Percentiles rank a stretch among this genome's conserved stretches.
phyloP scores from a whole-genome alignment of 2,797 vertebrate species.

The Tragelaphus eurycerus region DNA sequence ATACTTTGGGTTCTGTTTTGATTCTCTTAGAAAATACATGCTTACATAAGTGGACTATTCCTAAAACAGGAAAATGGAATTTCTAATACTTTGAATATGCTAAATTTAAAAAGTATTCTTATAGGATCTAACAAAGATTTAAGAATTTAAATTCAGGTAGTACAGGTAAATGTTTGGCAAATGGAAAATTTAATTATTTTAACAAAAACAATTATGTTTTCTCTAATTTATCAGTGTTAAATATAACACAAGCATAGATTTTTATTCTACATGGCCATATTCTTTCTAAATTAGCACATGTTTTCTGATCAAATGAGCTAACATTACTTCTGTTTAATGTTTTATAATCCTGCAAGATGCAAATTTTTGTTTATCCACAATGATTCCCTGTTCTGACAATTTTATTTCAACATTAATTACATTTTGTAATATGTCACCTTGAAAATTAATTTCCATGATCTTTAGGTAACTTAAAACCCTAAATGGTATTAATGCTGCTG shows the following conservation, averaged over 20 bases:
- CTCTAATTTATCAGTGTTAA: conserved; percentile 1
- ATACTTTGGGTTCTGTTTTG: background rate
- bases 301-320: conserved; percentile 18
- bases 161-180: background rate
- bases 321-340: conserved; percentile 10
- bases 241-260: background rate
- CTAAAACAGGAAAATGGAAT: background rate
- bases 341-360: background rate
- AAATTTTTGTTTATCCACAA: conserved; percentile 16
- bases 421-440: background rate
- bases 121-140: background rate
- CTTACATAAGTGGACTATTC: background rate
- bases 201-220: background rate
- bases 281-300: background rate
- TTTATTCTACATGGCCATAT: background rate
- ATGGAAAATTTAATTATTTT: background rate
- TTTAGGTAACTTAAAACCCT: background rate
- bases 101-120: background rate
- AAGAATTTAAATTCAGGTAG: background rate
- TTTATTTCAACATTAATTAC: conserved; percentile 23
- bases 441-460: conserved; percentile 12
- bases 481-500: background rate
- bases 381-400: background rate
- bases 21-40: background rate
- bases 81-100: background rate